These are phyloP conservation scores for Himalopsyche anomala DNA, from an alignment of 2,888 invertebrate species.

Conservation along the genomic window DNA sequence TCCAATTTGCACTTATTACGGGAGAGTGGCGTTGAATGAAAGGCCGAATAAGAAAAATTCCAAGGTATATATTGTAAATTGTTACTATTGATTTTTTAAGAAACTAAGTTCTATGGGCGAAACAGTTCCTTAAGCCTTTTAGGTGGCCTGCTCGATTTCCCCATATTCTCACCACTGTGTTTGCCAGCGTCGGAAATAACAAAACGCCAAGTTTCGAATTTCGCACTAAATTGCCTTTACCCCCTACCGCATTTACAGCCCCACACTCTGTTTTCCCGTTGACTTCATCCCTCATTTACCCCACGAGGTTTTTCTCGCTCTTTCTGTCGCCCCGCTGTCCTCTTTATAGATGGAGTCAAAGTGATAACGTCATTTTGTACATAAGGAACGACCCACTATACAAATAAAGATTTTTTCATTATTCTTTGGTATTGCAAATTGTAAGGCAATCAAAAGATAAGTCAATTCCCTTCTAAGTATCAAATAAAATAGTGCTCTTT, in stretches of 20 bases:
- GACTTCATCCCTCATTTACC: conserved; percentile 30
- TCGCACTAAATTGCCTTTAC: conserved; percentile 58
- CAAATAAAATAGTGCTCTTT: too few species aligned
- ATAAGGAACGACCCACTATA: not conserved
- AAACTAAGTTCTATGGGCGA: not conserved
- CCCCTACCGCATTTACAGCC: conserved; percentile 36
- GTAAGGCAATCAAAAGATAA: too few species aligned
- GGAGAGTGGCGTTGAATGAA: too few species aligned
- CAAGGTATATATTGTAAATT: too few species aligned
- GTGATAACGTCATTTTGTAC: conserved; percentile 23
- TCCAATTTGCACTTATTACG: too few species aligned
- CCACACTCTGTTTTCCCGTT: not conserved
- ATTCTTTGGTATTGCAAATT: not conserved
- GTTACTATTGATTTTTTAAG: too few species aligned
- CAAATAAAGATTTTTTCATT: conserved; percentile 19
- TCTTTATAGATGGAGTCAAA: not conserved
- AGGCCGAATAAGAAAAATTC: too few species aligned
- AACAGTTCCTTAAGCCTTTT: conserved; percentile 10
- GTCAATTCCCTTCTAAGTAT: too few species aligned
- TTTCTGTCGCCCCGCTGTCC: not conserved
- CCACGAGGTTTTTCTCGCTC: not conserved
- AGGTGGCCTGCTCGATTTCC: not conserved
- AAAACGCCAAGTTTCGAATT: conserved; percentile 62
- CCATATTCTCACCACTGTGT: conserved; percentile 46
- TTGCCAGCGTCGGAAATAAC: conserved; percentile 59